Conservation (phyloP, 1,140 invertebrate species). For the Drosophila varians region DNA sequence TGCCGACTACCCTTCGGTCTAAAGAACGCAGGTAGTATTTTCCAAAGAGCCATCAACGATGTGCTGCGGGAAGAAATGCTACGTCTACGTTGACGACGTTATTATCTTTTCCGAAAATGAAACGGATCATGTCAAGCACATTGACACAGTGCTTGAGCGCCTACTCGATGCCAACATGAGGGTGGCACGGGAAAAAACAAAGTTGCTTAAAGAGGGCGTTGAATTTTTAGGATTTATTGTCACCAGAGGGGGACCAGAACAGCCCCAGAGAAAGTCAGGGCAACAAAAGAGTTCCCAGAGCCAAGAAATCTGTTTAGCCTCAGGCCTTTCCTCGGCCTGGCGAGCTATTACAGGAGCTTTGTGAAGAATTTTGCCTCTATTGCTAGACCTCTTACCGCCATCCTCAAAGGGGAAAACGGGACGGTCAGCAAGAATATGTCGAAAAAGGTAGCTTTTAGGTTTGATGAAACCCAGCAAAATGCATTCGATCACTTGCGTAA, state of each 20-base stretch:
- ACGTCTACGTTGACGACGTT: slow-evolving; percentile 34
- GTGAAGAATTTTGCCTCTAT: no score
- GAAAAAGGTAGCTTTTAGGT: no score
- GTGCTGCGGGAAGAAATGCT: slow-evolving; percentile 26
- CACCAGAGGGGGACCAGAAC: slow-evolving; percentile 4
- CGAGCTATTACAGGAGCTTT: no score
- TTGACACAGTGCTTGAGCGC: no score
- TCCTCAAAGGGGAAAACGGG: no score
- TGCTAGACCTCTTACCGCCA: no score
- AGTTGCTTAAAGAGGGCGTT: slow-evolving; percentile 13
- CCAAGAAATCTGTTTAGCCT: slow-evolving; percentile 2
- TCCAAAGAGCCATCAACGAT: slow-evolving; percentile 48
- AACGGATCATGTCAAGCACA: slow-evolving; percentile 1
- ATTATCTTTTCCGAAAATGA: slow-evolving; percentile 21
- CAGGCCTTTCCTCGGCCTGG: slow-evolving; percentile 3
- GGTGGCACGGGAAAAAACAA: background rate
- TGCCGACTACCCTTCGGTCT: slow-evolving; percentile 83
- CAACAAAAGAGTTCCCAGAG: slow-evolving; percentile 7
- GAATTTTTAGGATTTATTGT: slow-evolving; percentile 18
- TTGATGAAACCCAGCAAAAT: no score
- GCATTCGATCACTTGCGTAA: no score
- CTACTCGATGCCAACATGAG: slow-evolving; percentile 9
- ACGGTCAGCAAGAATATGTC: no score
- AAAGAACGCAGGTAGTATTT: slow-evolving; percentile 81
- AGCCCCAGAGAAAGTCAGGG: slow-evolving; percentile 1